Evolutionary conservation across 2,888 invertebrate species (phyloP).

Genomic region (Micropterix aruncella): DNA sequence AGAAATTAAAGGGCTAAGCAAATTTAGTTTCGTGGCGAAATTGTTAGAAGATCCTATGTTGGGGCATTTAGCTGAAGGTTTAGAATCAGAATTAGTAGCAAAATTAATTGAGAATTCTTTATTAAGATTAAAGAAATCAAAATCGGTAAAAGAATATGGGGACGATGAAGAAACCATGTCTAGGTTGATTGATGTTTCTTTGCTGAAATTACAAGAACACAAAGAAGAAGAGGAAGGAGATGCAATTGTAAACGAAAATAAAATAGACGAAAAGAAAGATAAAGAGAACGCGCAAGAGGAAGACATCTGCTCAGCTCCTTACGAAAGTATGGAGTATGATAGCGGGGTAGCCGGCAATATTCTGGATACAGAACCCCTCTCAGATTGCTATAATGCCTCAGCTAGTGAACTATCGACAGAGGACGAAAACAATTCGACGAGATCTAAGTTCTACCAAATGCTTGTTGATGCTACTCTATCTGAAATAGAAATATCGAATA

Average conservation of each 20-base stretch:
- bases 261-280: conserved; percentile 18
- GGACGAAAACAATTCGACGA: conserved; percentile 47
- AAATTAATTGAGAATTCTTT: conserved; percentile 54
- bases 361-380: conserved; percentile 41
- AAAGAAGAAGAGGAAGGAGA: conserved; percentile 15
- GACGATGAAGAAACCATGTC: conserved; percentile 29
- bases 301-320: conserved; percentile 54
- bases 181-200: conserved; percentile 23
- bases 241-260: conserved; percentile 9
- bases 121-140: conserved; percentile 35
- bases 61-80: conserved; percentile 44
- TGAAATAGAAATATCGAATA: conserved; percentile 49
- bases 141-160: conserved; percentile 21
- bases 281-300: conserved; percentile 25
- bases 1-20: conserved; percentile 18
- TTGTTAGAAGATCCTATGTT: conserved; percentile 50
- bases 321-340: conserved; percentile 61
- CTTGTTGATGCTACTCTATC: conserved; percentile 54
- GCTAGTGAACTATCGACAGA: conserved; percentile 49
- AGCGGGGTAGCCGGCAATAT: conserved; percentile 38
- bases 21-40: conserved; percentile 39
- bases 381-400: conserved; percentile 60
- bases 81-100: conserved; percentile 45
- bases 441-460: conserved; percentile 61
- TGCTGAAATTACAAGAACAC: conserved; percentile 24